A percentile compares a stretch with the other conserved stretches of the same genome.
Evolutionary conservation across 2,797 vertebrate species (phyloP).

Genomic region (Tapirus indicus): DNA sequence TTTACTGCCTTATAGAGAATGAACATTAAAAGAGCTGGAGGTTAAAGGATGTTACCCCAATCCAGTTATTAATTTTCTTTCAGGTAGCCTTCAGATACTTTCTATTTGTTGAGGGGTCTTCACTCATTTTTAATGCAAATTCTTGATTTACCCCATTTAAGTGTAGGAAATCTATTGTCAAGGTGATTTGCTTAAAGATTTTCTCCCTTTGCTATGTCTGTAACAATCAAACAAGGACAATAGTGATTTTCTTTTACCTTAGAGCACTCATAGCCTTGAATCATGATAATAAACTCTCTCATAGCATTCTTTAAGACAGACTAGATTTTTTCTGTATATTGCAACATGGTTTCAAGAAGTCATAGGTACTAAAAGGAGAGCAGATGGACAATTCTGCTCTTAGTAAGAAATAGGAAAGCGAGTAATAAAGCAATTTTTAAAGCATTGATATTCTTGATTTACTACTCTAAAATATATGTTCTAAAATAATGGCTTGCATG

Average conservation of each 20-base stretch:
- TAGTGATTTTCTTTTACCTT: neutral
- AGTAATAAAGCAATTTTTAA: neutral
- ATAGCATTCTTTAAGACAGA: neutral
- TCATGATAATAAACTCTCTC: neutral
- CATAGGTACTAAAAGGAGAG: neutral
- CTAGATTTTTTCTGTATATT: neutral
- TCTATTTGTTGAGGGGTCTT: neutral
- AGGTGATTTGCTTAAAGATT: neutral
- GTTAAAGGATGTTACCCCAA: neutral
- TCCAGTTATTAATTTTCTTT: neutral
- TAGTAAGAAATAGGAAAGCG: neutral
- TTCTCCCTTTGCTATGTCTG: neutral
- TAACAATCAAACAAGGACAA: neutral
- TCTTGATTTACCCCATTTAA: neutral
- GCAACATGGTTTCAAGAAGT: neutral
- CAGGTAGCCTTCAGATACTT: neutral
- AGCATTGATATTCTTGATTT: neutral
- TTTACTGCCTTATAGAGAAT: neutral
- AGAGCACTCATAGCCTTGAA: neutral
- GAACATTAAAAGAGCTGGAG: neutral
- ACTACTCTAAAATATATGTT: neutral
- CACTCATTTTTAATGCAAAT: neutral
- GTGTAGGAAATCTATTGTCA: neutral
- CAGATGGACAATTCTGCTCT: neutral
- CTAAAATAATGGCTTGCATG: constrained; percentile 7